Percentiles rank a stretch among this genome's conserved stretches.
Evolutionary conservation across 2,113 vertebrate genomes (phyloP).

Genomic region (Crotalus viridis): DNA sequence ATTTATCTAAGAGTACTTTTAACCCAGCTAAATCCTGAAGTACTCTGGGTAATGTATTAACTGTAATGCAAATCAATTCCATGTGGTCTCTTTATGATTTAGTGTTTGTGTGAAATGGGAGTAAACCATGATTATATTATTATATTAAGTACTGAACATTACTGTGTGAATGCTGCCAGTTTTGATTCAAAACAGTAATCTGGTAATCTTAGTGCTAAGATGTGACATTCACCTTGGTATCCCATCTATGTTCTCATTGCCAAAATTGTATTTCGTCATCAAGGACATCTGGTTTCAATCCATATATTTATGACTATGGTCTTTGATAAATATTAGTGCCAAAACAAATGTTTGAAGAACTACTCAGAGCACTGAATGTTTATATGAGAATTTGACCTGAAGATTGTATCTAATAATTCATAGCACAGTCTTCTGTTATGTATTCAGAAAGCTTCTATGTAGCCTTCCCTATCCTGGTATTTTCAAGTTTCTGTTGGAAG

Average conservation of each 20-base stretch:
- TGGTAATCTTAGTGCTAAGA: neutral
- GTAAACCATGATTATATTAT: neutral
- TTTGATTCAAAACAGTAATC: neutral
- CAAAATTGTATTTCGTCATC: neutral
- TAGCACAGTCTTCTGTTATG: neutral
- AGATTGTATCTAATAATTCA: neutral
- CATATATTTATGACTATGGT: neutral
- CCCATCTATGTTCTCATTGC: neutral
- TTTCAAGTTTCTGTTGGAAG: neutral
- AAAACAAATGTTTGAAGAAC: neutral
- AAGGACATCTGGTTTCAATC: neutral
- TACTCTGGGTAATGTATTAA: neutral
- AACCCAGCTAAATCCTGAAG: neutral
- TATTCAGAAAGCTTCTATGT: neutral
- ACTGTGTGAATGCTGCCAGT: neutral
- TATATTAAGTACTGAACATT: neutral
- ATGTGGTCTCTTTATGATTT: neutral
- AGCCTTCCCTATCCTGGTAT: neutral
- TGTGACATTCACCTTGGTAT: neutral
- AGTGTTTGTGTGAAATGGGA: neutral
- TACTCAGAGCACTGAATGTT: neutral
- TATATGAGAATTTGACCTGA: neutral
- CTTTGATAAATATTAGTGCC: neutral
- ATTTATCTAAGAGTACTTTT: neutral
- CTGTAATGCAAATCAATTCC: neutral